Evolutionary conservation across 2,113 vertebrate genomes (phyloP), one percentile per base, ranked within the genome.

Genomic region (Raphicerus campestris): DNA sequence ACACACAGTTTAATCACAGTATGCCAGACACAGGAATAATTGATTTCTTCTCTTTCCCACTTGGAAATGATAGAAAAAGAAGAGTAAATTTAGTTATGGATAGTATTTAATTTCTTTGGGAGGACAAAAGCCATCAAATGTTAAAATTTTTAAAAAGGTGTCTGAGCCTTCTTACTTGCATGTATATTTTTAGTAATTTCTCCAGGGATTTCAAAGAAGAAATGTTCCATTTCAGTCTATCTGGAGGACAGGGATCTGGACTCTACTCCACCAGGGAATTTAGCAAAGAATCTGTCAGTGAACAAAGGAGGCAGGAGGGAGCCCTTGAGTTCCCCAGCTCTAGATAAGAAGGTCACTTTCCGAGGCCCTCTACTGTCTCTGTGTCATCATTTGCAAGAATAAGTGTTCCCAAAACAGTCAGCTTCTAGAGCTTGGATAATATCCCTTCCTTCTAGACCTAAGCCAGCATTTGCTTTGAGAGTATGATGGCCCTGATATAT

Each of bases 171-270:
- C 86, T 89, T 77, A 83, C 19, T 88, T 93, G 1, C 51, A 17
- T 7, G 47, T 93, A 22, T 96, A 94, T 89, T 87, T 97, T 95
- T 95, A 95, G 88, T 93, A 94, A 85, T 87, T 94, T 93, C 49
- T 93, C 66, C 17, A 16, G 42, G 26, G 5, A 77, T 88, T 88
- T 85, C 49, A 94, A 75, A 96, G 77, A 51, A 91, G 82, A 87
- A 28, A 63, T 49, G 82, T 94, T 92, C 66, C 77, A 75, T 91
- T 87, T 93, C 81, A 84, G 63, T 92, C 32, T 39, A 75, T 92
- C 39, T 91, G 58, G 73, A 56, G 87, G 85, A 92, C 77, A 94
- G 66, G 10, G 85, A 89, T 88, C 63, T 93, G 81, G 84, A 53
- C 73, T 81, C 55, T 32, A 89, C 75, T 88, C 17, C 42, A 75